A percentile compares a stretch with the other conserved stretches of the same genome.
phyloP scores from a whole-genome alignment of 2,888 invertebrate genomes.

The Arrhopalites spinosus region DNA sequence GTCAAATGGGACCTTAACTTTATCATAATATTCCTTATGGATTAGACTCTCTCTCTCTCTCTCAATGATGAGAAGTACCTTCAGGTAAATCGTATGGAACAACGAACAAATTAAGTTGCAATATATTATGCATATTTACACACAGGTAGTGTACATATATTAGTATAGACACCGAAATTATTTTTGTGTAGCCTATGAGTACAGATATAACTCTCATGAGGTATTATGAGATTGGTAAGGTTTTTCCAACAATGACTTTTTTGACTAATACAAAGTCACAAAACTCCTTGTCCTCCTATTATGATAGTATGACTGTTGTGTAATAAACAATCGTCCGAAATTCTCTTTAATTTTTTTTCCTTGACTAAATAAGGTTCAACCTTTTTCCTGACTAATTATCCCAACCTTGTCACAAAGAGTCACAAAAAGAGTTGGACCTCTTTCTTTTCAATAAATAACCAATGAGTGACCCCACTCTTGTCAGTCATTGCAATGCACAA shows the following conservation, averaged over 20 bases:
- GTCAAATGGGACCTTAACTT: too few species aligned
- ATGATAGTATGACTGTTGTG: constrained; percentile 33
- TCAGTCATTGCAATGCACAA: background rate
- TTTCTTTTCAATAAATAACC: constrained; percentile 3
- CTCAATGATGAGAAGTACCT: too few species aligned
- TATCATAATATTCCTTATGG: too few species aligned
- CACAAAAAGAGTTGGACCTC: background rate
- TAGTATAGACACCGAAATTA: too few species aligned
- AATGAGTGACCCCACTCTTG: constrained; percentile 11
- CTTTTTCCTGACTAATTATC: constrained; percentile 42
- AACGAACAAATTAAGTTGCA: too few species aligned
- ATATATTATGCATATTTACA: too few species aligned
- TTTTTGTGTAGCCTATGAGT: too few species aligned
- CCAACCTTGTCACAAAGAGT: constrained; percentile 35
- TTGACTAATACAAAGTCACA: constrained; percentile 4
- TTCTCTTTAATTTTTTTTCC: constrained; percentile 39
- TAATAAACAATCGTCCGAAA: constrained; percentile 42
- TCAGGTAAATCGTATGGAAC: too few species aligned
- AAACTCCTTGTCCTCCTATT: constrained; percentile 12
- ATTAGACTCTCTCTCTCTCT: too few species aligned
- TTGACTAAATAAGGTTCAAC: constrained; percentile 43
- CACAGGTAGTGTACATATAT: too few species aligned
- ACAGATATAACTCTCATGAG: too few species aligned
- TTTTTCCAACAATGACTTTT: constrained; percentile 14
- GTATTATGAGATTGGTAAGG: background rate